Evolutionary conservation across 53 echinoderm and acorn worm species (phyloP).

Genomic region (Paelopatides confundens): DNA sequence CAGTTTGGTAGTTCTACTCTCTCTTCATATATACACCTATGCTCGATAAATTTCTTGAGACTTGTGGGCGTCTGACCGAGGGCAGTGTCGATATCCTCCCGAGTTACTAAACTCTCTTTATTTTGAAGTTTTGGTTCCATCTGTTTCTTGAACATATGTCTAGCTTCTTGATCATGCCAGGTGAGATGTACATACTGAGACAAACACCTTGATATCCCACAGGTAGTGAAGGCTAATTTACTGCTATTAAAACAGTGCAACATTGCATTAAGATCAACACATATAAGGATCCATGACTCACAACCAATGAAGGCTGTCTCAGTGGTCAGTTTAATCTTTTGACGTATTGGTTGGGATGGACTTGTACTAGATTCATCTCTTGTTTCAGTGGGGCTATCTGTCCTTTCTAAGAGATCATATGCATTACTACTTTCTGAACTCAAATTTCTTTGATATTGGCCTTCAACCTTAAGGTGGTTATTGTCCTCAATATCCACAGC

Average conservation of each 20-base stretch:
- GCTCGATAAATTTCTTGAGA: background rate
- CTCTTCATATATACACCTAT: background rate
- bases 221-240: background rate
- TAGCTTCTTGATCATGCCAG: background rate
- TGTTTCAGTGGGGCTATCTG: background rate
- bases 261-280: slow-evolving; percentile 8
- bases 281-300: background rate
- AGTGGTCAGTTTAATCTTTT: background rate
- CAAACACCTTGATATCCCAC: slow-evolving; percentile 7
- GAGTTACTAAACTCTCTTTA: background rate
- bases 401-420: background rate
- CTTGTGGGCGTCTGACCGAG: background rate
- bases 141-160: background rate
- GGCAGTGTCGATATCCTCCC: background rate
- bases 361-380: background rate
- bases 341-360: background rate
- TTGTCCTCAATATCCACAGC: too few species aligned
- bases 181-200: slow-evolving; percentile 22
- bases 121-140: background rate
- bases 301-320: slow-evolving; percentile 10
- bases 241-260: background rate
- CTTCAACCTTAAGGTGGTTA: background rate
- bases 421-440: background rate
- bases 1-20: background rate
- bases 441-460: background rate